These are phyloP conservation scores for Oithona nana DNA, from an alignment of 2,888 invertebrate species.

Conservation along the genomic window DNA sequence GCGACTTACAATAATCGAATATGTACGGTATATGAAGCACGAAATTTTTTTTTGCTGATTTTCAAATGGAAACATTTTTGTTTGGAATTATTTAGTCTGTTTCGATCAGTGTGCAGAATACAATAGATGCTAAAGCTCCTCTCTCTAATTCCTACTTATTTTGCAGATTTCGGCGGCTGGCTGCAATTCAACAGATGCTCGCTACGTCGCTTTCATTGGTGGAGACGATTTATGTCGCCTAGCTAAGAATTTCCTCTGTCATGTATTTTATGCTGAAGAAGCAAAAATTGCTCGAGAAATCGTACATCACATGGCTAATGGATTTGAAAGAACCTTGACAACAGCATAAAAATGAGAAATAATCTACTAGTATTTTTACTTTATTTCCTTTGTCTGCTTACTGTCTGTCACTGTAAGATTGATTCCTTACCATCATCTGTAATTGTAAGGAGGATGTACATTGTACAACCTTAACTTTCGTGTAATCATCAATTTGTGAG, in stretches of 20 bases:
- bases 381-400: no score
- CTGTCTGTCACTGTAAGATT: no score
- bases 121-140: background rate
- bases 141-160: background rate
- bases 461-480: no score
- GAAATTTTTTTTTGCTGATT: no score
- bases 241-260: conserved; percentile 7
- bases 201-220: conserved; percentile 10
- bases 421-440: no score
- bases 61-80: no score
- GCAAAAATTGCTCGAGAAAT: background rate
- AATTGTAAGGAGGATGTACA: no score
- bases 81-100: no score
- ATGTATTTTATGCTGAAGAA: conserved; percentile 6
- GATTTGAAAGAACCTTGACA: conserved; percentile 6
- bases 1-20: no score
- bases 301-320: background rate
- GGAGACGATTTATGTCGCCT: background rate
- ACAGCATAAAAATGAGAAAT: background rate
- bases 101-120: background rate
- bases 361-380: no score
- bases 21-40: no score
- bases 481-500: no score
- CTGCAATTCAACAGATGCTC: background rate
- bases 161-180: background rate